Conservation (phyloP, 2,888 invertebrate species). For the Dione vanillae region DNA sequence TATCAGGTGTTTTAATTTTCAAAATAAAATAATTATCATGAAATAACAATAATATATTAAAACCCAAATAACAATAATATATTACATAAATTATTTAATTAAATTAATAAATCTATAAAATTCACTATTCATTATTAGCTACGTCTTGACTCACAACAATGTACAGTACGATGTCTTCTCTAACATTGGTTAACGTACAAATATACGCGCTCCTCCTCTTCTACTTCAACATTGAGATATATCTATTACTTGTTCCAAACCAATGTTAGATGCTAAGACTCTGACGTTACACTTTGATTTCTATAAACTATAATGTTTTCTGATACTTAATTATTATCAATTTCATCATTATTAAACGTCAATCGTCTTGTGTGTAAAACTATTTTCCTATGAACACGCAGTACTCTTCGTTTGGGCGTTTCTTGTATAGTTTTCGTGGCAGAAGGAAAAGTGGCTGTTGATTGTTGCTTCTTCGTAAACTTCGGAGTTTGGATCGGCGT, state of each 20-base stretch:
- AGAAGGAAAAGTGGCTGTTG: constrained; percentile 18
- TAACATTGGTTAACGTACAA: too few species aligned
- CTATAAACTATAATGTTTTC: not conserved
- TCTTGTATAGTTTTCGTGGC: constrained; percentile 1
- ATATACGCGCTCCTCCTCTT: too few species aligned
- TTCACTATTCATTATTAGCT: not conserved
- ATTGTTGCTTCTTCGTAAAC: not conserved
- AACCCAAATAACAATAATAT: not conserved
- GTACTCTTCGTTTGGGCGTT: constrained; percentile 21
- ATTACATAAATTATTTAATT: not conserved
- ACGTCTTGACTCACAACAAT: too few species aligned
- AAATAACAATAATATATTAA: not conserved
- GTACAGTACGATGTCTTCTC: too few species aligned
- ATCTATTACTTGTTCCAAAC: too few species aligned
- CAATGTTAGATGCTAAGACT: too few species aligned
- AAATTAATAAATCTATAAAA: not conserved
- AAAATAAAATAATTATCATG: too few species aligned
- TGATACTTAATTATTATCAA: not conserved
- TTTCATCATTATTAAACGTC: constrained; percentile 36
- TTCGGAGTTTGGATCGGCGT: not conserved
- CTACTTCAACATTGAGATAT: too few species aligned
- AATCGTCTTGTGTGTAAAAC: constrained; percentile 22
- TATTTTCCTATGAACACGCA: constrained; percentile 15
- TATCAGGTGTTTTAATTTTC: too few species aligned
- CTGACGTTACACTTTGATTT: too few species aligned